phyloP scores from a whole-genome alignment of 2,888 invertebrate genomes.

The Allolobophora icterica region DNA sequence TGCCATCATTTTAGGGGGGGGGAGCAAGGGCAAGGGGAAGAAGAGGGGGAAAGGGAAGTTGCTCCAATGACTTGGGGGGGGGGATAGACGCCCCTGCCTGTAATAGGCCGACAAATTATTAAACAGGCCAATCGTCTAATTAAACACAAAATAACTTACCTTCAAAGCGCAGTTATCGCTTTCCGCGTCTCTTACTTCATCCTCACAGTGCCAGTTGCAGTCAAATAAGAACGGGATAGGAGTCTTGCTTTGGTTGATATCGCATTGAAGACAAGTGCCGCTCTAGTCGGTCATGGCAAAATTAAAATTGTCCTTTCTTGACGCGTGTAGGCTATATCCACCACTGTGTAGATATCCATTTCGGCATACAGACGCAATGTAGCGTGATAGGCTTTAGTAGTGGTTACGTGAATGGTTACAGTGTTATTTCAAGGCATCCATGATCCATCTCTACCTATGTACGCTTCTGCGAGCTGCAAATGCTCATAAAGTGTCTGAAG shows the following conservation, averaged over 20 bases:
- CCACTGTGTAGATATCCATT: neutral
- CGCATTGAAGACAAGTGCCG: neutral
- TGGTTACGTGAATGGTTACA: neutral
- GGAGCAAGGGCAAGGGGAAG: too few relatives aligned
- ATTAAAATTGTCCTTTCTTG: too few relatives aligned
- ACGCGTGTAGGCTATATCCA: neutral
- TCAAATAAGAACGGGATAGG: too few relatives aligned
- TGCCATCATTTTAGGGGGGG: too few relatives aligned
- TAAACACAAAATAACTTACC: too few relatives aligned
- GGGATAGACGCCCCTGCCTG: too few relatives aligned
- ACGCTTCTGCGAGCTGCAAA: neutral
- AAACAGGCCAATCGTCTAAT: too few relatives aligned
- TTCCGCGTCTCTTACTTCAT: constrained; percentile 2
- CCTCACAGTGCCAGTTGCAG: neutral
- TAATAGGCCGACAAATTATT: too few relatives aligned
- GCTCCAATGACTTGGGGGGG: too few relatives aligned
- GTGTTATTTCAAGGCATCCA: neutral
- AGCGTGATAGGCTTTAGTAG: too few relatives aligned
- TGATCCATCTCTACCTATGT: neutral
- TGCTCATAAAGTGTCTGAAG: neutral
- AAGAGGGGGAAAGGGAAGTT: too few relatives aligned
- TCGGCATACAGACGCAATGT: neutral
- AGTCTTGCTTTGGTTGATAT: neutral
- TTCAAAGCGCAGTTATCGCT: neutral
- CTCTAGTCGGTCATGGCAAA: neutral